Percentiles rank a stretch among this genome's conserved stretches.
These are phyloP conservation scores for Apamea monoglypha DNA, from an alignment of 2,888 invertebrate species.

Conservation along the genomic window DNA sequence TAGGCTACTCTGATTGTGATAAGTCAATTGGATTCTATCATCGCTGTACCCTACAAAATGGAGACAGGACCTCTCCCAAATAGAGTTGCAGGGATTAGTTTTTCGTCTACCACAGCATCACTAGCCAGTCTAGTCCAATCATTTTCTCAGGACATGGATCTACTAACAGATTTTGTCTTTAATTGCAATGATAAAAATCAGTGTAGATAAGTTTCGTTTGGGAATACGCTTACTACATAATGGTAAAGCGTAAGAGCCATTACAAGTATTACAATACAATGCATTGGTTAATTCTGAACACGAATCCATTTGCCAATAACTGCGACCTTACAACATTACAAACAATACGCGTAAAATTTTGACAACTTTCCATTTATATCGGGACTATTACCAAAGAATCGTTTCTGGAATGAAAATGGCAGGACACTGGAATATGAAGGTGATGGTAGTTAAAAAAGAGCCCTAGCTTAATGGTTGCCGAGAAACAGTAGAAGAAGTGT, in stretches of 20 bases:
- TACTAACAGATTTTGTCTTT: background rate
- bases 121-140: background rate
- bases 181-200: slow-evolving; percentile 14
- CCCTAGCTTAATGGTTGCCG: background rate
- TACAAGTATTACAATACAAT: slow-evolving; percentile 59
- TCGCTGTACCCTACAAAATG: background rate
- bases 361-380: slow-evolving; percentile 49
- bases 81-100: background rate
- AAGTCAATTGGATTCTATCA: background rate
- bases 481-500: background rate
- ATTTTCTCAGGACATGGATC: background rate
- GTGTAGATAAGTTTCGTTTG: slow-evolving; percentile 18
- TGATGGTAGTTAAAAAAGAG: background rate
- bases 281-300: slow-evolving; percentile 58
- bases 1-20: background rate
- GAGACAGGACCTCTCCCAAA: background rate
- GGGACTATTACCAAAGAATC: slow-evolving; percentile 27
- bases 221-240: slow-evolving; percentile 43
- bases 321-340: slow-evolving; percentile 36
- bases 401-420: background rate
- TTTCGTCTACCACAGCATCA: background rate
- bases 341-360: slow-evolving; percentile 40
- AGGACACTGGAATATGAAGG: background rate
- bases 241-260: slow-evolving; percentile 45
- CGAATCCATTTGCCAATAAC: slow-evolving; percentile 50